These are phyloP conservation scores for Gracilinanus agilis DNA, from an alignment of 2,113 vertebrate species.

Conservation along the genomic window DNA sequence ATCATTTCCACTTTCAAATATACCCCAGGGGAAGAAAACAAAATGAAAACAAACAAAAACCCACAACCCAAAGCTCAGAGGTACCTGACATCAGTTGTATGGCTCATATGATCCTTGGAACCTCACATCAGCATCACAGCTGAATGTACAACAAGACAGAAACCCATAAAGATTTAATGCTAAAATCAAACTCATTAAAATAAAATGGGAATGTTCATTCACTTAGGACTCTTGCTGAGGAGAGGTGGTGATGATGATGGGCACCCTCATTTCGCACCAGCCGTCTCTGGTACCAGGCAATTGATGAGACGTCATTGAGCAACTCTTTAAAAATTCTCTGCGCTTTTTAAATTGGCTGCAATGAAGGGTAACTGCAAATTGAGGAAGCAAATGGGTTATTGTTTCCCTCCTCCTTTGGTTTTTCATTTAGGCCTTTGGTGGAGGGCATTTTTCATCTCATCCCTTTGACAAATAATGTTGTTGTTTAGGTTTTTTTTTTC, in stretches of 20 bases:
- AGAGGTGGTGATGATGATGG: slow-evolving; percentile 40
- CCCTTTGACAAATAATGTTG: neutral
- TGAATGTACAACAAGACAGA: neutral
- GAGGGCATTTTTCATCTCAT: slow-evolving; percentile 41
- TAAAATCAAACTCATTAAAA: slow-evolving; percentile 45
- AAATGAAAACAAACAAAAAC: neutral
- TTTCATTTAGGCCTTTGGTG: slow-evolving; percentile 30
- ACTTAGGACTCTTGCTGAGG: neutral
- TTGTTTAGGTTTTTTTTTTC: neutral
- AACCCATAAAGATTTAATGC: neutral
- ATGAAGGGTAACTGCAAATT: slow-evolving; percentile 67
- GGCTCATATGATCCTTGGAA: neutral
- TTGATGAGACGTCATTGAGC: slow-evolving; percentile 65
- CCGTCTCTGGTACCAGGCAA: slow-evolving; percentile 57
- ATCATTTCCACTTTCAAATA: neutral
- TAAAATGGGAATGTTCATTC: slow-evolving; percentile 48
- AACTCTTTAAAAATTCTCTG: slow-evolving; percentile 67
- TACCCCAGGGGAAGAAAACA: neutral
- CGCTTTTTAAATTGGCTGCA: slow-evolving; percentile 73
- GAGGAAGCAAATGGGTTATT: slow-evolving; percentile 64
- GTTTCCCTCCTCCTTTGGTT: slow-evolving; percentile 57
- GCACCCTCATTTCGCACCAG: slow-evolving; percentile 7
- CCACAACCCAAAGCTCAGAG: neutral
- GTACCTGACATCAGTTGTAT: neutral
- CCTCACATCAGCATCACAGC: neutral